A percentile compares a stretch with the other conserved stretches of the same genome.
phyloP scores from a whole-genome alignment of 2,888 invertebrate genomes.

The Acanthosepion pharaonis region DNA sequence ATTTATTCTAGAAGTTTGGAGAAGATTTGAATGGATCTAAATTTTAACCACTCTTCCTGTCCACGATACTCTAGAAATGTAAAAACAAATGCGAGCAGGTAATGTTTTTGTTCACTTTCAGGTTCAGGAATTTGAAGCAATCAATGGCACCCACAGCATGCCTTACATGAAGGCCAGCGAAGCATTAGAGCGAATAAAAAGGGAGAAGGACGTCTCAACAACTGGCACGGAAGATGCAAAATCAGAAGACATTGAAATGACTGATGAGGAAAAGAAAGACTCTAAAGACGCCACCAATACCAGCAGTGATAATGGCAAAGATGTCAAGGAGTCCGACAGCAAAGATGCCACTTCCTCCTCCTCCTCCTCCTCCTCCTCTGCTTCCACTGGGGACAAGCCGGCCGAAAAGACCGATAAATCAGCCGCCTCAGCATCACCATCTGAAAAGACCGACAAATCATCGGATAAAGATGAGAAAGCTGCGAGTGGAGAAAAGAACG shows the following conservation, averaged over 20 bases:
- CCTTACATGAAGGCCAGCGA: slow-evolving; percentile 77
- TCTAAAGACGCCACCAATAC: background rate
- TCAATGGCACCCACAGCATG: slow-evolving; percentile 98
- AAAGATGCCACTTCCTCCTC: slow-evolving; percentile 48
- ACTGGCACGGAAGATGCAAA: slow-evolving; percentile 38
- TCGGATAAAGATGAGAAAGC: slow-evolving; percentile 51
- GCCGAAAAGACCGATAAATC: slow-evolving; percentile 38
- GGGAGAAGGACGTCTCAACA: slow-evolving; percentile 57
- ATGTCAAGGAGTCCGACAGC: background rate
- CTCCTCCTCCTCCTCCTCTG: background rate
- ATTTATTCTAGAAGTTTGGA: too few relatives aligned
- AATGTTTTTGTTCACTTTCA: slow-evolving; percentile 58
- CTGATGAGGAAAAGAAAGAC: slow-evolving; percentile 39
- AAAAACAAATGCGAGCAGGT: too few relatives aligned
- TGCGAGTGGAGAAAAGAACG: slow-evolving; percentile 46
- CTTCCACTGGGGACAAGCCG: slow-evolving; percentile 33
- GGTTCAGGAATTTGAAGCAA: slow-evolving; percentile 98
- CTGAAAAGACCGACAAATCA: slow-evolving; percentile 71
- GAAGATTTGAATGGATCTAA: too few relatives aligned
- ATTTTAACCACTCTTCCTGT: too few relatives aligned
- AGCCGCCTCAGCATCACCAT: slow-evolving; percentile 54
- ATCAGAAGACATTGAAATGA: slow-evolving; percentile 39
- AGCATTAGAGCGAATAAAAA: slow-evolving; percentile 79
- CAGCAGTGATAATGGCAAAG: slow-evolving; percentile 54
- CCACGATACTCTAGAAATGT: too few relatives aligned